Base-by-base conservation (phyloP, 92 coral and sea anemone species). In the Micromussa lordhowensis region DNA sequence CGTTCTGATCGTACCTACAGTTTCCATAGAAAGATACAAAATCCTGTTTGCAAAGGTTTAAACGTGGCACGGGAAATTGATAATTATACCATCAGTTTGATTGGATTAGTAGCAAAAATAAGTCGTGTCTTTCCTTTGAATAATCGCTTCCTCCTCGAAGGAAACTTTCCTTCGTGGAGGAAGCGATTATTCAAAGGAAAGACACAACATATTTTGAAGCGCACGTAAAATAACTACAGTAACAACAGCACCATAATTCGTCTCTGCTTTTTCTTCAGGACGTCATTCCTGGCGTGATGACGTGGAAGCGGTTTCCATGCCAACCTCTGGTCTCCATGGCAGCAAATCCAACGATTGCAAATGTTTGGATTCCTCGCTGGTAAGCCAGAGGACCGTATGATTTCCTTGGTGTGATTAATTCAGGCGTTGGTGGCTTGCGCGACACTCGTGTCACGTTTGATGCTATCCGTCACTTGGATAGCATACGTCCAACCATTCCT, bases 261-360 rank as follows among this genome's bases (percentile, higher is more conserved):
- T 34, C 17, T 53, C 34, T 57, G 29, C 28, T n/a, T 19, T 54
- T 85, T 58, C 86, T 69, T 24, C 73, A 97, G 99, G 98, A 97
- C 78, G 98, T 97, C 54, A 97, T 97, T 80, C 98, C 99, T 64
- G 98, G 99, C 16, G 94, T 97, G 16, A 97, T 97, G 99, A 97
- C 99, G 84, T 97, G 99, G 99, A 97, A 97, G 75, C 90, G 99
- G 81, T 97, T 97, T 86, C 98, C 99, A 38, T 95, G 99, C 85
- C 99, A 97, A 74, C 90, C 98, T 72, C 92, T 97, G 68, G 98
- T 96, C 63, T 90, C 96, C 66, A 85, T 94, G 90, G 93, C 91
- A 78, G 92, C 94, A 81, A 89, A 86, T 55, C 98, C 99, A 57
- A 96, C 98, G 66, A 85, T 97, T 32, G 94, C 98, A 32, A 96